Conservation (phyloP, 2,113 vertebrate species). For the Butastur rufipennis region DNA sequence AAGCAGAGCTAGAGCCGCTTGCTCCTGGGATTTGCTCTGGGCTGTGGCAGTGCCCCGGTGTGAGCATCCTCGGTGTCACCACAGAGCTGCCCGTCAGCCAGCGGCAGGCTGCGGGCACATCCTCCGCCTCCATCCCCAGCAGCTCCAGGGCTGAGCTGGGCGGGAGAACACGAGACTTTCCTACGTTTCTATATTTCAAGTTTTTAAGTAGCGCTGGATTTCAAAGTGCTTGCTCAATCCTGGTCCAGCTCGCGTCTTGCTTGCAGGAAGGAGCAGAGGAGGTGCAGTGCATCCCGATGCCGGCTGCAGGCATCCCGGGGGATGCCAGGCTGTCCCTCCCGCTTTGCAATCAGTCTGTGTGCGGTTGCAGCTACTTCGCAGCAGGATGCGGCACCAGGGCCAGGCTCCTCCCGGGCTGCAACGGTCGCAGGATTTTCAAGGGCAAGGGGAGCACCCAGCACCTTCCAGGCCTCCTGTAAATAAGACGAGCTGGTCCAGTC, state of each 20-base stretch:
- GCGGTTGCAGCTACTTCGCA: rapidly evolving
- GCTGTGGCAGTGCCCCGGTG: neutral
- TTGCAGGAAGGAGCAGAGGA: neutral
- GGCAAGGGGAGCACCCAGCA: neutral
- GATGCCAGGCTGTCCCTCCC: neutral
- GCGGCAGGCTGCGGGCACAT: rapidly evolving
- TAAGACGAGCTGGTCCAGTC: neutral
- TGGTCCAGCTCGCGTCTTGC: neutral
- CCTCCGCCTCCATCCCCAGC: neutral
- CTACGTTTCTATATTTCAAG: rapidly evolving
- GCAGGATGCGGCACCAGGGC: neutral
- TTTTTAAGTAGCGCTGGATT: neutral
- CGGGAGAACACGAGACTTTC: rapidly evolving
- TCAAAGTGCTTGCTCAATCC: neutral
- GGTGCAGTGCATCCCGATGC: neutral
- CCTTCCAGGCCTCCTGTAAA: neutral
- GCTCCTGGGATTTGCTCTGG: rapidly evolving
- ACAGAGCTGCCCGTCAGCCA: rapidly evolving
- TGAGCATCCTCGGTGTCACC: neutral
- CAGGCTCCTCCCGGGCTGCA: neutral
- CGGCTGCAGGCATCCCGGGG: neutral
- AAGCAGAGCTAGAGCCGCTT: neutral
- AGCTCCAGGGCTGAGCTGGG: neutral
- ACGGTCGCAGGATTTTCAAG: neutral
- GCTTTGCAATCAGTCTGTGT: neutral